Conservation (phyloP, 2,888 invertebrate species). For the Caenorhabditis sp. region DNA sequence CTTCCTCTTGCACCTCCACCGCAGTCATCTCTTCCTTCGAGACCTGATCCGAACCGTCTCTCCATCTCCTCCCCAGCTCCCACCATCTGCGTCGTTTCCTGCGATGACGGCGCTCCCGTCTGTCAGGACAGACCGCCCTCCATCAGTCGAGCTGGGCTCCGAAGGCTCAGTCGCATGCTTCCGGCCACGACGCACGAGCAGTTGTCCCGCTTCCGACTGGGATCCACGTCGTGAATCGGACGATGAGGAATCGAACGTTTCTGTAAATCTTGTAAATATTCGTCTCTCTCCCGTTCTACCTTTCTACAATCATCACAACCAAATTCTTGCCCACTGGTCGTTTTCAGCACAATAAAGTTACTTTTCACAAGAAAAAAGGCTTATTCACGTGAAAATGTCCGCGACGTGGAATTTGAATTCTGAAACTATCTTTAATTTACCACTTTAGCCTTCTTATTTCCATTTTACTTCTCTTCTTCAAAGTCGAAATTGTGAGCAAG, state of each 20-base stretch:
- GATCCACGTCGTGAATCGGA: slow-evolving; percentile 45
- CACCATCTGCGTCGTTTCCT: slow-evolving; percentile 51
- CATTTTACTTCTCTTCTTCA: not conserved
- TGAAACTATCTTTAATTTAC: too few species aligned
- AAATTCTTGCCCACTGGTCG: slow-evolving; percentile 31
- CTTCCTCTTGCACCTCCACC: too few species aligned
- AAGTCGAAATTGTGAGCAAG: not conserved
- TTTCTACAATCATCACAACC: slow-evolving; percentile 18
- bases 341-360: too few species aligned
- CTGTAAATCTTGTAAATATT: slow-evolving; percentile 43
- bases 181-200: slow-evolving; percentile 58
- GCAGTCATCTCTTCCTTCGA: slow-evolving; percentile 3
- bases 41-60: slow-evolving; percentile 31
- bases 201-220: slow-evolving; percentile 44
- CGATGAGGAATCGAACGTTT: too few species aligned
- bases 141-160: slow-evolving; percentile 57
- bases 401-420: too few species aligned
- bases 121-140: slow-evolving; percentile 31
- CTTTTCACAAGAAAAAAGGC: too few species aligned
- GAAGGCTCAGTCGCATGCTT: slow-evolving; percentile 63
- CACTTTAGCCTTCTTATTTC: too few species aligned
- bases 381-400: too few species aligned
- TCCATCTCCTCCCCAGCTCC: slow-evolving; percentile 51
- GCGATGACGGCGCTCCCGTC: slow-evolving; percentile 42
- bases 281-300: not conserved